Conservation (phyloP, 2,113 vertebrate species). For the Lagenorhynchus albirostris region DNA sequence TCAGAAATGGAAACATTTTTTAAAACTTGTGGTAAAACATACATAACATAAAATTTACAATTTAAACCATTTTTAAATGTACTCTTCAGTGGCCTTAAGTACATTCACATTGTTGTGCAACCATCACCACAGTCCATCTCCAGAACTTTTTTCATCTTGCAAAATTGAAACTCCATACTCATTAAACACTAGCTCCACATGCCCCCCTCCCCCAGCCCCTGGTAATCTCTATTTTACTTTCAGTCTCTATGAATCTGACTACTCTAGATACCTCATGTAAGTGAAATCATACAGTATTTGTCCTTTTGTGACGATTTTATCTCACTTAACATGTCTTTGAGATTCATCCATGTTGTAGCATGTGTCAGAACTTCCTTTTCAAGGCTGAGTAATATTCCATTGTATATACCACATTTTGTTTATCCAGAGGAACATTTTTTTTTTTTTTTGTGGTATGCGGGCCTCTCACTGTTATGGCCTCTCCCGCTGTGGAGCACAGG, state of each 20-base stretch:
- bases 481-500: too few species aligned
- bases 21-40: background rate
- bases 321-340: background rate
- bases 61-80: background rate
- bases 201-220: too few species aligned
- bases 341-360: background rate
- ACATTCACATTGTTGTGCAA: too few species aligned
- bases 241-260: too few species aligned
- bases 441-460: background rate
- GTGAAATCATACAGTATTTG: background rate
- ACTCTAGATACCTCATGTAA: background rate
- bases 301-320: background rate
- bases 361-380: background rate
- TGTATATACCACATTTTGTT: background rate
- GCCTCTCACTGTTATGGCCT: too few species aligned
- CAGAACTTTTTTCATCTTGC: background rate
- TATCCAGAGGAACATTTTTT: background rate
- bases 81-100: background rate
- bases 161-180: background rate
- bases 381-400: background rate
- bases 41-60: background rate
- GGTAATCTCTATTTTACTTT: too few species aligned
- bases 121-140: background rate
- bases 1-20: background rate
- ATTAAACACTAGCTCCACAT: background rate